phyloP scores from a whole-genome alignment of 35 echinoderm and acorn worm species.

The Anneissia japonica region DNA sequence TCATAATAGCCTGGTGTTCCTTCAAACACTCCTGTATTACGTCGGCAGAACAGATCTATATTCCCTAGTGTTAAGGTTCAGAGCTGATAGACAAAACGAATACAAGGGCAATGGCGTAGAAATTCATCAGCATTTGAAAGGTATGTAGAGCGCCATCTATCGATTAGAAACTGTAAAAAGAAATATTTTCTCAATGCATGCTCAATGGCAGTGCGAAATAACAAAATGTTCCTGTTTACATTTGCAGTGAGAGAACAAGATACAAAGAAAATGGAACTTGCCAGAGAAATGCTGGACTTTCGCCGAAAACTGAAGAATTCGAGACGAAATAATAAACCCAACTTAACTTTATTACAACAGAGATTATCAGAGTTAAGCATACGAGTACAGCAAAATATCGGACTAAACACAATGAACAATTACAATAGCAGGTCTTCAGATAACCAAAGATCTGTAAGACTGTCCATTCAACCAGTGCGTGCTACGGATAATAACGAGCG shows the following conservation, averaged over 20 bases:
- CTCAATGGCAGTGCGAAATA: neutral
- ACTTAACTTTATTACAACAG: neutral
- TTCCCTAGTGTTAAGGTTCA: constrained; percentile 61
- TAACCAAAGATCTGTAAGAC: neutral
- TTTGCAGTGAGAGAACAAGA: neutral
- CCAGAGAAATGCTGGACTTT: neutral
- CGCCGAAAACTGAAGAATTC: neutral
- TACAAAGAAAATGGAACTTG: neutral
- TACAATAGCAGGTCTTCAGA: neutral
- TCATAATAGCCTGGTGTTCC: constrained; percentile 77
- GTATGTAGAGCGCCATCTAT: constrained; percentile 55
- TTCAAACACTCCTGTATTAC: constrained; percentile 82
- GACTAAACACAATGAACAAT: neutral
- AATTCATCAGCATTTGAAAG: constrained; percentile 50
- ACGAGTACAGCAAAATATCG: neutral
- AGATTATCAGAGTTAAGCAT: neutral
- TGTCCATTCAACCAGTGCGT: neutral
- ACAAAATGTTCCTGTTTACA: neutral
- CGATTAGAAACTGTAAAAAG: neutral
- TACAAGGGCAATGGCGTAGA: constrained; percentile 44
- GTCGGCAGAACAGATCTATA: constrained; percentile 74
- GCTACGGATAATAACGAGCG: neutral
- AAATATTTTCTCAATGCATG: neutral
- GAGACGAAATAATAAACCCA: neutral
- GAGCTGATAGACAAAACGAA: constrained; percentile 50